These are phyloP conservation scores for Atrichornis clamosus DNA, from an alignment of 2,113 vertebrate genomes.

Conservation along the genomic window DNA sequence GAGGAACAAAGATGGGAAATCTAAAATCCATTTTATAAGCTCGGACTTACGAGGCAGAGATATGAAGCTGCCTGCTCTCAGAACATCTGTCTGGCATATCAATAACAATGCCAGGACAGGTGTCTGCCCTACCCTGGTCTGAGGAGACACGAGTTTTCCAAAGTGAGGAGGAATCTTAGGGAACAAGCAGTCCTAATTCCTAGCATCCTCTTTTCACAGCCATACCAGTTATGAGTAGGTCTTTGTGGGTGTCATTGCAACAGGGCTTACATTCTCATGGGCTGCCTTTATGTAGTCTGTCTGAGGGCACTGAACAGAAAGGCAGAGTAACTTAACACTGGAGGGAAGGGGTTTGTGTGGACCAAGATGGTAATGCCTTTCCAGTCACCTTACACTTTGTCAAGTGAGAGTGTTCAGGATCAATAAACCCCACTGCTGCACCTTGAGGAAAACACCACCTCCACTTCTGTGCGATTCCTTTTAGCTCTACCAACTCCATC, in stretches of 20 bases:
- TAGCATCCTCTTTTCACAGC: background rate
- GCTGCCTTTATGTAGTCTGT: background rate
- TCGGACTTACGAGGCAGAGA: background rate
- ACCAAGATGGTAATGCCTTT: background rate
- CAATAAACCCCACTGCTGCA: background rate
- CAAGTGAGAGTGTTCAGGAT: background rate
- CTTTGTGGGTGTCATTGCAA: background rate
- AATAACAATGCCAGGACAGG: background rate
- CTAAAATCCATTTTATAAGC: background rate
- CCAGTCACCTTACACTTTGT: background rate
- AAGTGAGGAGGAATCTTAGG: background rate
- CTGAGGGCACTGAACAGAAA: background rate
- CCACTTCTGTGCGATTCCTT: background rate
- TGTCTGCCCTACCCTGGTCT: background rate
- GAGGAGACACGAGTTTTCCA: background rate
- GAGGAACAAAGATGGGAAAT: background rate
- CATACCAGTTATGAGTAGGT: background rate
- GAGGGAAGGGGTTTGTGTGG: background rate
- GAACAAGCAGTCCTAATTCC: background rate
- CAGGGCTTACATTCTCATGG: background rate
- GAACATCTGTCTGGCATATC: background rate
- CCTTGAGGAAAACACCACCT: background rate
- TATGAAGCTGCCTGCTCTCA: background rate
- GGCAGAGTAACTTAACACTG: background rate
- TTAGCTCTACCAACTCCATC: background rate